Evolutionary conservation across 2,888 invertebrate genomes (phyloP), one percentile per base, ranked within the genome.

Genomic region (Dyspetes luteomarginatus): DNA sequence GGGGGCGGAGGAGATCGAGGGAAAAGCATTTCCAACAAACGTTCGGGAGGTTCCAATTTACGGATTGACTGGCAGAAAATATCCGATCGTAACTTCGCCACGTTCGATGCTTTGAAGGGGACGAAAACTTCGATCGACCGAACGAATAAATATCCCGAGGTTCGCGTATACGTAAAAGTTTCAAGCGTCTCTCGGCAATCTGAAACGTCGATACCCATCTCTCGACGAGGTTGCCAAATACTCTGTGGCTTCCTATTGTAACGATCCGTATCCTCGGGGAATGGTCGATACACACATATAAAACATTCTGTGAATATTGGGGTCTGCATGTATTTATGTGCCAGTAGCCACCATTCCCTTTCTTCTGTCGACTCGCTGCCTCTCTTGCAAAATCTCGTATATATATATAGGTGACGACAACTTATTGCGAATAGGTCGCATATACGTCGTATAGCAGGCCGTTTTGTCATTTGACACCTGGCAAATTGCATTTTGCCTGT

Each of bases 401-500:
- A 36, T 41, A 30, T 30, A 30, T 36, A 17, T 7, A 17, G 15
- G 15, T 0, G 15, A 2, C 17, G 17, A 52, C 19, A 22, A 19
- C 7, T 28, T 28, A 5, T 90, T 68, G 62, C 55, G 56, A 56
- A 36, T 48, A 52, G 55, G 19, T 62, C 17, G 45, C 74, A 36
- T 56, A 36, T 56, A 50, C 36, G 58, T n/a, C 52, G n/a, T n/a
- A 15, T 26, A 45, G 9, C 22, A 56, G 24, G 28, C 43, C 52
- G 65, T 60, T 65, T 28, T 48, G 22, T 28, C 65, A 50, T 74
- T 71, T 75, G 74, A 79, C 74, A 79, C 79, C 65, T 52, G 75
- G 74, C 64, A 75, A 79, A 79, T 75, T 79, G 75, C 62, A 36
- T 75, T 79, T 43, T 65, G 17, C 69, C 55, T 71, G 58, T 79